phyloP scores from a whole-genome alignment of 2,113 vertebrate species.

The Melospiza melodia region DNA sequence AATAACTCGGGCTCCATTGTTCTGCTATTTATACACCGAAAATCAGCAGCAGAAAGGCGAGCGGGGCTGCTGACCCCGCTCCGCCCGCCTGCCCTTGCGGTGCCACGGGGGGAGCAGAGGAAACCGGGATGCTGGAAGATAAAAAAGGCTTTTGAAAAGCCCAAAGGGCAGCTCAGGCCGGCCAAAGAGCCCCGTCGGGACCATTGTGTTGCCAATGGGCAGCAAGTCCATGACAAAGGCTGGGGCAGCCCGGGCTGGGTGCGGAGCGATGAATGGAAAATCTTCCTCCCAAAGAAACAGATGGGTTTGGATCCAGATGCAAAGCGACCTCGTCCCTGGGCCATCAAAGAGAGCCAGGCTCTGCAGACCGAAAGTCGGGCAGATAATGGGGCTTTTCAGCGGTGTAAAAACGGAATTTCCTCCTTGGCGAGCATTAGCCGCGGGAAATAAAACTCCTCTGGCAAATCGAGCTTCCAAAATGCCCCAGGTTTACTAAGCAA shows the following conservation, averaged over 20 bases:
- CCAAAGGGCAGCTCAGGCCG: not conserved
- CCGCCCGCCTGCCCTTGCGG: not conserved
- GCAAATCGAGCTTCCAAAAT: not conserved
- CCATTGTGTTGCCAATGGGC: not conserved
- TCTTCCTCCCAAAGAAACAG: not conserved
- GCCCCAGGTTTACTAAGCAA: not conserved
- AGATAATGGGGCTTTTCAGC: not conserved
- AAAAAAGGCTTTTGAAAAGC: conserved; percentile 10
- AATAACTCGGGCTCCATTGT: conserved; percentile 20
- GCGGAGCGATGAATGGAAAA: not conserved
- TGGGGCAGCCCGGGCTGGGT: not conserved
- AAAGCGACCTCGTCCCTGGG: not conserved
- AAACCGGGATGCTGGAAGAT: not conserved
- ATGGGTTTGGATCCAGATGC: conserved; percentile 5
- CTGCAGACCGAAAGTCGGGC: not conserved
- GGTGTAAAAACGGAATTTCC: not conserved
- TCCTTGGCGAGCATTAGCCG: accelerated
- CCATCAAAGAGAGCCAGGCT: not conserved
- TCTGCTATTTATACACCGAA: conserved; percentile 30
- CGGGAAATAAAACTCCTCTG: not conserved
- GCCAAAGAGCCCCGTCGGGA: not conserved
- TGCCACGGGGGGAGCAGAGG: not conserved
- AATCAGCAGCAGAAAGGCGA: conserved; percentile 2
- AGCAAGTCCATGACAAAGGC: not conserved
- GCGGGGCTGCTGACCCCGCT: not conserved